These are phyloP conservation scores for Embiotoca jacksoni DNA, from an alignment of 2,113 vertebrate genomes.

Conservation along the genomic window DNA sequence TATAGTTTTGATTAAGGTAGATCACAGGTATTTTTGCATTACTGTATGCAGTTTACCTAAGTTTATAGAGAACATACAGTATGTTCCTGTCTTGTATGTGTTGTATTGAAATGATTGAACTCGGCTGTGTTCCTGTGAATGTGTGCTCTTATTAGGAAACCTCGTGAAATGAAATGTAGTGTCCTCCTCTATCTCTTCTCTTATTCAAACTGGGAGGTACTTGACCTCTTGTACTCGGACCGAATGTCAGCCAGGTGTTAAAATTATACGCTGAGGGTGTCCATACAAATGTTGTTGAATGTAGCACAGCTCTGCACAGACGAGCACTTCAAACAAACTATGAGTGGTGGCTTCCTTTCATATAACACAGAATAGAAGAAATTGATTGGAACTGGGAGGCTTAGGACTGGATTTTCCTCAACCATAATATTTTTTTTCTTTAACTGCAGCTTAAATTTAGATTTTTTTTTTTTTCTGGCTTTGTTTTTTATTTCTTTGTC, in stretches of 20 bases:
- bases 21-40: background rate
- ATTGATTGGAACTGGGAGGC: constrained; percentile 83
- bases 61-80: background rate
- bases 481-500: constrained; percentile 80
- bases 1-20: background rate
- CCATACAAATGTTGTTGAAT: constrained; percentile 58
- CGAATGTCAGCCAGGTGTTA: constrained; percentile 69
- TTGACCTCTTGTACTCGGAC: constrained; percentile 59
- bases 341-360: constrained; percentile 78
- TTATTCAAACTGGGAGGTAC: constrained; percentile 32
- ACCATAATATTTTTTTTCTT: constrained; percentile 77
- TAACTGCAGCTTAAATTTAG: constrained; percentile 80
- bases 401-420: constrained; percentile 74
- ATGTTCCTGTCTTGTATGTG: background rate
- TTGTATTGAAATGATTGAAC: constrained; percentile 2
- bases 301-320: constrained; percentile 54
- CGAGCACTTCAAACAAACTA: constrained; percentile 79
- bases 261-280: constrained; percentile 54
- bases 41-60: background rate
- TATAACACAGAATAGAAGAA: constrained; percentile 76
- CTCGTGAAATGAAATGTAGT: constrained; percentile 25
- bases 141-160: constrained; percentile 20
- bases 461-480: constrained; percentile 73
- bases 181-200: constrained; percentile 41
- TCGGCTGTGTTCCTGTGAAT: constrained; percentile 14